Percentiles rank a stretch among this genome's conserved stretches.
phyloP scores from a whole-genome alignment of 2,113 vertebrate genomes.

The Eclectus roratus region DNA sequence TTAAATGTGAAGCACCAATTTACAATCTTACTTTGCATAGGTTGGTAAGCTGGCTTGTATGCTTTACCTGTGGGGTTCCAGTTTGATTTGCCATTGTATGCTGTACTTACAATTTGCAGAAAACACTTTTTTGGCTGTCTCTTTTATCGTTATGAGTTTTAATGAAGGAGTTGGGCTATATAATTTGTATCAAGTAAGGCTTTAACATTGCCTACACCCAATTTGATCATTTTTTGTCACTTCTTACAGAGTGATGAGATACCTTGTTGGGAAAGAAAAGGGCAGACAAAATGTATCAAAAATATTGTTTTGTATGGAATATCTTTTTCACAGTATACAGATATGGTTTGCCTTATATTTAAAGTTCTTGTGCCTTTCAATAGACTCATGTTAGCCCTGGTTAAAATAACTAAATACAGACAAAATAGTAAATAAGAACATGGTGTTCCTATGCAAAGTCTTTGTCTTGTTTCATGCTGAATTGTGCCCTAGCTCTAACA shows the following conservation, averaged over 20 bases:
- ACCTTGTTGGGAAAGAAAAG: not conserved
- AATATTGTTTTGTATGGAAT: not conserved
- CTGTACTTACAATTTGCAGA: not conserved
- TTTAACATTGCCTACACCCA: not conserved
- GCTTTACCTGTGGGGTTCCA: not conserved
- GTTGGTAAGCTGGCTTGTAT: not conserved
- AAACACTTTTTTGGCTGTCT: not conserved
- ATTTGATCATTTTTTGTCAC: not conserved
- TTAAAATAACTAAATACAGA: not conserved
- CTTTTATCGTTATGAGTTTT: not conserved
- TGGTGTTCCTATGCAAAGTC: not conserved
- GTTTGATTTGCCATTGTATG: not conserved
- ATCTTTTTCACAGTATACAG: not conserved
- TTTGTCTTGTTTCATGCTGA: not conserved
- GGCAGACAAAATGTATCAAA: not conserved
- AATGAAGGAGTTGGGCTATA: not conserved
- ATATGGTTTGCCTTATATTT: not conserved
- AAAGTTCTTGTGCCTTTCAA: not conserved
- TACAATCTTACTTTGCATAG: not conserved
- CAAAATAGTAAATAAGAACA: not conserved
- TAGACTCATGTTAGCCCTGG: not conserved
- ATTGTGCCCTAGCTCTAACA: not conserved
- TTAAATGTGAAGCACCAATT: not conserved
- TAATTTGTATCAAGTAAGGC: not conserved
- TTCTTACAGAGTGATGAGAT: not conserved